Evolutionary conservation across 2,113 vertebrate species (phyloP), one percentile per base, ranked within the genome.

Genomic region (Hymenochirus boettgeri): DNA sequence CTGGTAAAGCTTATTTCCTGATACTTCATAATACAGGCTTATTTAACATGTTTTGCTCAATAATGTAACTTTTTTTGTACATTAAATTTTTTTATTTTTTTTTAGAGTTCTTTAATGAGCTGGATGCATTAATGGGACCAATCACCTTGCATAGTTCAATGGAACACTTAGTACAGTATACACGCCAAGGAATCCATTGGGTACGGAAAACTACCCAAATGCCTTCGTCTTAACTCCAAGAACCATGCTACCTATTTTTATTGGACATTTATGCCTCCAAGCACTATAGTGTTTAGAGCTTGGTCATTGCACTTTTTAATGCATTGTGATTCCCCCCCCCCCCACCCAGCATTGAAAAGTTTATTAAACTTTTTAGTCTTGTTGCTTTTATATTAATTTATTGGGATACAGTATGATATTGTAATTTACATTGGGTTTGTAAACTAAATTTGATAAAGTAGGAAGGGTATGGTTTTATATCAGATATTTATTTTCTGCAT

Each of bases 111-210:
- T 99, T 98, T 84, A 95, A 94, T 7, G 95, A 99, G 83, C 84
- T 99, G 84, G 96, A 98, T 63, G 87, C 92, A 27, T 82, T 96
- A 80, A 95, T 96, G 79, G 96, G 95, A 53, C 93, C 95, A 0
- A 70, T 99, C 80, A 98, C 96, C 74, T 89, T 98, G 72, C 94
- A 98, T 83, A 99, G 96, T 84, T 97, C 89, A 83, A 92, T 99
- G 79, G 89, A 91, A 69, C 93, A 97, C 56, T 84, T 96, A 54
- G 96, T 99, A 62, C 95, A 94, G 63, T 99, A 98, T 80, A 96
- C 92, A 71, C 89, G 95, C 72, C 96, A 99, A 81, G 96, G 93
- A 79, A 89, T 99, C 31, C 92, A 96, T 80, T 99, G 96, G 96
- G 91, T 99, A 72, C 89, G 94, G 62, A 94, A 90, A 31, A 97